Evolutionary conservation across 2,888 invertebrate genomes (phyloP).

Genomic region (Caenorhabditis wallacei): DNA sequence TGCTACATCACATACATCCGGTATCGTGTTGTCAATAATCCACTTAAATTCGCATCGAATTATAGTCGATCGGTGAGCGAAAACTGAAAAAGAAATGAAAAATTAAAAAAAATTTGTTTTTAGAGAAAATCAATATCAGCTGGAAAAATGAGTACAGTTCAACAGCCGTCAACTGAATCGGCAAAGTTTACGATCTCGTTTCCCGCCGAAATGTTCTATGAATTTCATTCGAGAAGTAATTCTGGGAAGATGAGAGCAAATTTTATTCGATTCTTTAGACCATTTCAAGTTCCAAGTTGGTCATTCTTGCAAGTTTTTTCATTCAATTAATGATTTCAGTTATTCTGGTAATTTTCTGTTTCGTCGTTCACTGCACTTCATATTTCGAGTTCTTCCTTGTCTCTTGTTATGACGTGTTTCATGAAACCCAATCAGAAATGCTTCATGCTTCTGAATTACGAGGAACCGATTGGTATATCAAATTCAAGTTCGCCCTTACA

Average conservation of each 20-base stretch:
- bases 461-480: slow-evolving; percentile 31
- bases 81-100: not conserved
- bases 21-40: slow-evolving; percentile 60
- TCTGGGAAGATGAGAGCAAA: slow-evolving; percentile 31
- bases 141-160: slow-evolving; percentile 38
- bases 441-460: slow-evolving; percentile 18
- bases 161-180: slow-evolving; percentile 26
- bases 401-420: slow-evolving; percentile 19
- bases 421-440: slow-evolving; percentile 20
- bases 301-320: not conserved
- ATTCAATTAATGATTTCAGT: slow-evolving; percentile 21
- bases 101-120: not conserved
- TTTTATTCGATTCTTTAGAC: slow-evolving; percentile 42
- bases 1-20: slow-evolving; percentile 63
- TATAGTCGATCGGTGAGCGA: slow-evolving; percentile 47
- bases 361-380: slow-evolving; percentile 38
- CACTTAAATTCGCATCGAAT: slow-evolving; percentile 60
- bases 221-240: slow-evolving; percentile 49
- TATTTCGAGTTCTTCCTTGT: slow-evolving; percentile 56
- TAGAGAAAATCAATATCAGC: slow-evolving; percentile 50
- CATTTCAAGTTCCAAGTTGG: slow-evolving; percentile 56
- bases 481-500: slow-evolving; percentile 44
- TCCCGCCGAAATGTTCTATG: slow-evolving; percentile 45
- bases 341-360: slow-evolving; percentile 43
- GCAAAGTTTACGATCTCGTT: slow-evolving; percentile 51